Conservation (phyloP, 2,888 invertebrate genomes). For the Macaria liturata region DNA sequence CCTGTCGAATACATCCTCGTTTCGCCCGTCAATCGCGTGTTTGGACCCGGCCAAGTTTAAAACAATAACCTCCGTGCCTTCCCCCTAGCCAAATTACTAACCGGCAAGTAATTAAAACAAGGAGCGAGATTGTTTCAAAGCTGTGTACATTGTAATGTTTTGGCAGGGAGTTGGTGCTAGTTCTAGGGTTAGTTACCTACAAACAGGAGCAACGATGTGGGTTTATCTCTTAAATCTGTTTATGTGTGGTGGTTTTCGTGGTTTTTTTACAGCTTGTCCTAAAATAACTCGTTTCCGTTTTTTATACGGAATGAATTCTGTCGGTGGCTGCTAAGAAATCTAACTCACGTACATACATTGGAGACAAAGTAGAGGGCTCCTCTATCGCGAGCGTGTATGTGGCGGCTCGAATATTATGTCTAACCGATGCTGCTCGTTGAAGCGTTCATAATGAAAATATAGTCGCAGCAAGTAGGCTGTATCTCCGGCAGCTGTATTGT, state of each 20-base stretch:
- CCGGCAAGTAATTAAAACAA: constrained; percentile 37
- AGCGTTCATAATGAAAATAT: constrained; percentile 20
- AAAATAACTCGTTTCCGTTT: too few species aligned
- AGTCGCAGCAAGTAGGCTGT: constrained; percentile 9
- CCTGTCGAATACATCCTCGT: constrained; percentile 66
- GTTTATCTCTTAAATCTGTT: constrained; percentile 11
- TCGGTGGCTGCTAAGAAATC: neutral
- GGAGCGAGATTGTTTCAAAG: constrained; percentile 33
- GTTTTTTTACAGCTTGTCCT: too few species aligned
- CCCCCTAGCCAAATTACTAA: constrained; percentile 33
- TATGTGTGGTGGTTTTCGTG: neutral
- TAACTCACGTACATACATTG: constrained; percentile 11
- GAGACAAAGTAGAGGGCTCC: constrained; percentile 6
- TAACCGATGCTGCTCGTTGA: constrained; percentile 5
- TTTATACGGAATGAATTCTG: too few species aligned
- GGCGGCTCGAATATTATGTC: constrained; percentile 4
- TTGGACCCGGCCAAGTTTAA: constrained; percentile 44
- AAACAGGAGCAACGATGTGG: constrained; percentile 9
- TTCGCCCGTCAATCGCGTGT: constrained; percentile 65
- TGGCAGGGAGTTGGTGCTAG: constrained; percentile 27
- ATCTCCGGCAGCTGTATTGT: constrained; percentile 42
- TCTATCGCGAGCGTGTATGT: constrained; percentile 4
- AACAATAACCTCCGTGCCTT: constrained; percentile 36
- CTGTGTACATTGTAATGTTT: constrained; percentile 30
- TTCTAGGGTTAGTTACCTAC: constrained; percentile 19